phyloP scores from a whole-genome alignment of 2,113 vertebrate genomes.

The Microtus montanus region DNA sequence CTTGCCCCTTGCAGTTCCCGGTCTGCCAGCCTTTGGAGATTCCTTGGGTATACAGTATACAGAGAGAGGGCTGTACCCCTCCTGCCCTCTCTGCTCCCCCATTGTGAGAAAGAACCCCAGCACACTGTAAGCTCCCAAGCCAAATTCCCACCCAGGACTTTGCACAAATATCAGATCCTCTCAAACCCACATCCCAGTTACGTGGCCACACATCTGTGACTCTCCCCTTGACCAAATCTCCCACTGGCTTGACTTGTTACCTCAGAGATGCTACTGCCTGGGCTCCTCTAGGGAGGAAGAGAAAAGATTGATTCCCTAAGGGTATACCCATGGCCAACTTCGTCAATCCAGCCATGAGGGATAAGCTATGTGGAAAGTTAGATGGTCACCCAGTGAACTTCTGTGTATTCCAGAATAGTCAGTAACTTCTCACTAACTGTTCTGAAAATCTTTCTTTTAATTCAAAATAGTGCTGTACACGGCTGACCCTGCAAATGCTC shows the following conservation, averaged over 20 bases:
- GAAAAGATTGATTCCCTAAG: neutral
- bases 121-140: too few species aligned
- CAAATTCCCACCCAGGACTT: neutral
- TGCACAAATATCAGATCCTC: neutral
- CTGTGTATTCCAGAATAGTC: neutral
- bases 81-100: neutral
- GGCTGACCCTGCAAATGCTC: neutral
- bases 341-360: neutral
- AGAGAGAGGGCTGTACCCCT: neutral
- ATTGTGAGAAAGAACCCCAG: neutral
- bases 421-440: too few species aligned
- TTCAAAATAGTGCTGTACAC: neutral
- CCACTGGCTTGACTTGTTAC: neutral
- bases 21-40: neutral
- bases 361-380: neutral
- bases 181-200: neutral
- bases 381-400: accelerated
- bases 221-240: neutral
- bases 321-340: neutral
- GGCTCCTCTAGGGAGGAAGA: neutral
- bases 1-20: neutral
- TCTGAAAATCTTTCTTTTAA: neutral
- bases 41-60: neutral
- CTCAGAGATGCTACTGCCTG: neutral
- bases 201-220: neutral